Evolutionary conservation across 2,113 vertebrate species (phyloP), one percentile per base, ranked within the genome.

Genomic region (Notiomystis cincta): DNA sequence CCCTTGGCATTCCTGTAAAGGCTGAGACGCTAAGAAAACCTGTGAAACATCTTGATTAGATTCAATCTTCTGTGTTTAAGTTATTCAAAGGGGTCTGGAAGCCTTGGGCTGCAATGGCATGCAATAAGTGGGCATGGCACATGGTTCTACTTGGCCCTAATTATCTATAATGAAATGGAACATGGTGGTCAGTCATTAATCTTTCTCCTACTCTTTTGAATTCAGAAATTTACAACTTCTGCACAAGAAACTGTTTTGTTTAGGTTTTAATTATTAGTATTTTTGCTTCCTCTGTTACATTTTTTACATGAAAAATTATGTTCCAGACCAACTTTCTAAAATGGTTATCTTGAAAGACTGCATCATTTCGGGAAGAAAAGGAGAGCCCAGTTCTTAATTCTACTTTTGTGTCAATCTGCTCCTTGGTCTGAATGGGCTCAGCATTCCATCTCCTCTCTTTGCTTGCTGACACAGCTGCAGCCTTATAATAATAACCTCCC

Each of bases 391-490:
- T 65, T 85, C 22, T 69, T 45, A 47, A n/a, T 79, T 66, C 54
- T 75, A 1, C 3, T 9, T 20, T 28, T 48, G 12, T 20, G 11
- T 12, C 0, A 0, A 56, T 10, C 38, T 71, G 18, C 7, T 47
- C 9, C 25, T 42, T 8, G 11, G 4, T 71, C 9, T 69, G 24
- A 57, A 16, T 2, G 0, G 28, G 24, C 28, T 72, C 21, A 57
- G 15, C 10, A 48, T 64, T n/a, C n/a, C 30, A 27, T 56, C 21
- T 66, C 45, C 9, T 48, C 10, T 67, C 0, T 67, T 82, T 22
- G 4, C 24, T 47, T 80, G 25, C 30, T 79, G 31, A 45, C 8
- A 35, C 30, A 71, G 35, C 31, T 89, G 33, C 73, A 82, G 7
- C 24, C 7, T 83, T 71, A 19, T 9, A 30, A 30, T n/a, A 38